Evolutionary conservation across 2,888 invertebrate species (phyloP).

Genomic region (Parasteatoda lunata): DNA sequence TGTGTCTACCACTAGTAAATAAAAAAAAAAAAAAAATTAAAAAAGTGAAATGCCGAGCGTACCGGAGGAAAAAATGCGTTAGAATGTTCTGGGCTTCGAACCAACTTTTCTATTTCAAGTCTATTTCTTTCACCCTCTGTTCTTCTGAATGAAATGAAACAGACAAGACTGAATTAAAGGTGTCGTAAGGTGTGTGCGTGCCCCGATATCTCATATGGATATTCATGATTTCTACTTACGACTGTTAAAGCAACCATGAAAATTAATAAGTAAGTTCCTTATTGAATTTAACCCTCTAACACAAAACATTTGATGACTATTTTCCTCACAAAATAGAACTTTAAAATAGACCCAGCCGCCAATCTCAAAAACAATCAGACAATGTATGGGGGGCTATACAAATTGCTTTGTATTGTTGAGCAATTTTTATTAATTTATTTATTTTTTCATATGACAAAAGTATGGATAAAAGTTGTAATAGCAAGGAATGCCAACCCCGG

Average conservation of each 20-base stretch:
- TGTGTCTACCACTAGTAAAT: not conserved
- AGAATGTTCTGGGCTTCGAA: conserved; percentile 24
- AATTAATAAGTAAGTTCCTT: conserved; percentile 9
- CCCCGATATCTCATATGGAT: not conserved
- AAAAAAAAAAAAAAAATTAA: too few relatives aligned
- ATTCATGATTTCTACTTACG: not conserved
- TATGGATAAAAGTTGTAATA: too few relatives aligned
- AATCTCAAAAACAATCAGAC: too few relatives aligned
- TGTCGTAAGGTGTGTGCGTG: not conserved
- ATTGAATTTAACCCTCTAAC: too few relatives aligned
- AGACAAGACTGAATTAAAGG: not conserved
- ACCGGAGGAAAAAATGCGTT: conserved; percentile 41
- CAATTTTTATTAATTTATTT: too few relatives aligned
- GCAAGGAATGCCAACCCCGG: too few relatives aligned
- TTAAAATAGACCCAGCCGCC: too few relatives aligned
- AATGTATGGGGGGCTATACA: too few relatives aligned
- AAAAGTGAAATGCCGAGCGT: conserved; percentile 25
- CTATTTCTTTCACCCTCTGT: not conserved
- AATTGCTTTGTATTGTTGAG: too few relatives aligned
- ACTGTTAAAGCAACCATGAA: not conserved
- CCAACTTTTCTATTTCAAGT: conserved; percentile 47
- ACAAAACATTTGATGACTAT: too few relatives aligned
- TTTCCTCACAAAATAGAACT: too few relatives aligned
- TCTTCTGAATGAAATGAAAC: conserved; percentile 1
- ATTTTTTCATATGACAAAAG: too few relatives aligned